Evolutionary conservation across 2,113 vertebrate species (phyloP).

Genomic region (Onychostoma macrolepis): DNA sequence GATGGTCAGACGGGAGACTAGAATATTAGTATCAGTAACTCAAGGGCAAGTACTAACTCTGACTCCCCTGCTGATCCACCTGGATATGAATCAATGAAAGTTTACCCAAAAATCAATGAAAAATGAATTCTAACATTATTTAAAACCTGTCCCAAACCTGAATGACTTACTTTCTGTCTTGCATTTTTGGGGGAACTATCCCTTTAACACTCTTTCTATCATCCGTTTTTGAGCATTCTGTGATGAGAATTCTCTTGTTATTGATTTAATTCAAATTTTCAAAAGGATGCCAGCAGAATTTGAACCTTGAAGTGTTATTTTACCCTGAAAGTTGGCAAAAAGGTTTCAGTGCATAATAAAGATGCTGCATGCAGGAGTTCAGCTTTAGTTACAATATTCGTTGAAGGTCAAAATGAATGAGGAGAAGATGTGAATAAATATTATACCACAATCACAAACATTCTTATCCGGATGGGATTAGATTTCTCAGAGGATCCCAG

Average conservation of each 20-base stretch:
- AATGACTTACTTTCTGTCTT: not conserved
- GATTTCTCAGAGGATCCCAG: not conserved
- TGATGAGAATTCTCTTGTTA: not conserved
- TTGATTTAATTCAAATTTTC: not conserved
- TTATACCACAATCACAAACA: not conserved
- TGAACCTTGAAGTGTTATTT: constrained; percentile 1
- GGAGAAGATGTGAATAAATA: not conserved
- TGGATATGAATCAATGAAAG: constrained; percentile 1
- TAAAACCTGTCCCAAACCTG: not conserved
- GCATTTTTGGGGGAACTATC: not conserved
- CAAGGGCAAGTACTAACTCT: not conserved
- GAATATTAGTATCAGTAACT: not conserved
- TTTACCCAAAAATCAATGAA: not conserved
- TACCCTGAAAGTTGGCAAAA: not conserved
- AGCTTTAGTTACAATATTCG: not conserved
- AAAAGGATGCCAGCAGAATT: not conserved
- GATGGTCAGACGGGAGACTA: not conserved
- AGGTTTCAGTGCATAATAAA: not conserved
- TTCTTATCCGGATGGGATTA: not conserved
- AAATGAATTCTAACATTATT: not conserved
- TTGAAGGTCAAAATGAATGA: constrained; percentile 7
- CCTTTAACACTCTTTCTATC: not conserved
- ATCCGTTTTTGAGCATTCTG: not conserved
- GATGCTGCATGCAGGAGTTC: not conserved
- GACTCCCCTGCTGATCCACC: not conserved